Evolutionary conservation across 2,797 vertebrate species (phyloP).

Genomic region (Ctenosaura bakeri): DNA sequence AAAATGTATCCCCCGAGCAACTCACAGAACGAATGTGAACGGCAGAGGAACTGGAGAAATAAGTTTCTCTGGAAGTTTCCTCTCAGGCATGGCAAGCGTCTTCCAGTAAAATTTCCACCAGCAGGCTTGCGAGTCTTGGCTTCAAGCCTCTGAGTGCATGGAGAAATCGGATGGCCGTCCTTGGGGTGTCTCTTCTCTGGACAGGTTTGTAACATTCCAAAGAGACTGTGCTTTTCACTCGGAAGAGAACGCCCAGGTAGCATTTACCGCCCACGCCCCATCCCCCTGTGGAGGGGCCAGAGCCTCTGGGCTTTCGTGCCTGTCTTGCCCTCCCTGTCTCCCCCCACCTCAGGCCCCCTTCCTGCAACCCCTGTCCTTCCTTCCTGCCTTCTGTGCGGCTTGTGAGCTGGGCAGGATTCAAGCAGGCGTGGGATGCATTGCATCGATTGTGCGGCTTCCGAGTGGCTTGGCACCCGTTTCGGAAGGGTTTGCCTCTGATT

Average conservation of each 20-base stretch:
- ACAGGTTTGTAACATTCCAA: not conserved
- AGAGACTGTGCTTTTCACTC: not conserved
- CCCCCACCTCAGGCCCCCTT: not conserved
- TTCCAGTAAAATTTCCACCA: not conserved
- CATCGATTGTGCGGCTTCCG: not conserved
- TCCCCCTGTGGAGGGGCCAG: not conserved
- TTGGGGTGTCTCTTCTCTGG: not conserved
- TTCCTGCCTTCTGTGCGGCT: not conserved
- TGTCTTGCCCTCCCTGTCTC: too few relatives aligned
- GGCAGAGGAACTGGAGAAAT: too few relatives aligned
- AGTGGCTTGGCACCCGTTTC: not conserved
- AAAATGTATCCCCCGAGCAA: not conserved
- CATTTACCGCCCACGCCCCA: not conserved
- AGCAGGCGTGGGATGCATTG: not conserved
- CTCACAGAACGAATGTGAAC: not conserved
- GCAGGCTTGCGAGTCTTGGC: too few relatives aligned
- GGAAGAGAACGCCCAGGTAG: not conserved
- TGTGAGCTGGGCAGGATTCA: not conserved
- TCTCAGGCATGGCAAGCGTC: accelerated
- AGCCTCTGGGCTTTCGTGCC: not conserved
- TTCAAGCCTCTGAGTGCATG: not conserved
- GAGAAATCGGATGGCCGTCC: too few relatives aligned
- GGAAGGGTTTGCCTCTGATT: not conserved
- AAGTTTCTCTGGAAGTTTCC: not conserved
- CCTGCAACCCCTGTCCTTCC: not conserved